phyloP scores from a whole-genome alignment of 1,140 invertebrate genomes.

The Drosophila sucinea region DNA sequence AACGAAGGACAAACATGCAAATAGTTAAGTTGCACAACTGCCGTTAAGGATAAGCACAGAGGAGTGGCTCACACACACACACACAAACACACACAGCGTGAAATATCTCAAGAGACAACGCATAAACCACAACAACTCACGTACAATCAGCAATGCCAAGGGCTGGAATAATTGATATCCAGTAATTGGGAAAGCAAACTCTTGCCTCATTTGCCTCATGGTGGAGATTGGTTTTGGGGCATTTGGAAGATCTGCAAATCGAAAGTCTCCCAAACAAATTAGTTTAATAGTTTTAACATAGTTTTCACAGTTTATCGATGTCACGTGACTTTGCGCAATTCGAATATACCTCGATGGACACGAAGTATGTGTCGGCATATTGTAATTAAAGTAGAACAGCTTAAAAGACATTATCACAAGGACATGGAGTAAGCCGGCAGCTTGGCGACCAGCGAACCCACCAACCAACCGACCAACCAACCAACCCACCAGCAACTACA shows the following conservation, averaged over 20 bases:
- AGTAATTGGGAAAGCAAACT: background rate
- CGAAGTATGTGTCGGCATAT: conserved; percentile 25
- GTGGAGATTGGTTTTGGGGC: no score
- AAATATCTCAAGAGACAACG: conserved; percentile 73
- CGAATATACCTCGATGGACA: background rate
- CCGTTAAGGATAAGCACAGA: conserved; percentile 75
- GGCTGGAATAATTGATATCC: conserved; percentile 21
- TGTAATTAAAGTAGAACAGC: conserved; percentile 77
- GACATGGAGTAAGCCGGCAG: conserved; percentile 53
- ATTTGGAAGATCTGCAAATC: no score
- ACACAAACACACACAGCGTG: conserved; percentile 20
- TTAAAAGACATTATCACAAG: conserved; percentile 71
- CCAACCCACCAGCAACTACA: conserved; percentile 15
- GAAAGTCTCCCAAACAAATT: no score
- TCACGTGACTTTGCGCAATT: background rate
- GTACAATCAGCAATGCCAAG: conserved; percentile 14
- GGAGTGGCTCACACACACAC: conserved; percentile 54
- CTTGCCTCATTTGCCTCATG: background rate
- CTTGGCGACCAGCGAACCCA: conserved; percentile 27
- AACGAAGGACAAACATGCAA: conserved; percentile 66
- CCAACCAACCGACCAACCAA: no score
- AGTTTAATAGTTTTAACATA: background rate
- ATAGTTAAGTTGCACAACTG: conserved; percentile 72
- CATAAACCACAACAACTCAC: conserved; percentile 52
- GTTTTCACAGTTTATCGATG: background rate